phyloP scores from a whole-genome alignment of 2,888 invertebrate genomes.

The Azorinus chamasolen region DNA sequence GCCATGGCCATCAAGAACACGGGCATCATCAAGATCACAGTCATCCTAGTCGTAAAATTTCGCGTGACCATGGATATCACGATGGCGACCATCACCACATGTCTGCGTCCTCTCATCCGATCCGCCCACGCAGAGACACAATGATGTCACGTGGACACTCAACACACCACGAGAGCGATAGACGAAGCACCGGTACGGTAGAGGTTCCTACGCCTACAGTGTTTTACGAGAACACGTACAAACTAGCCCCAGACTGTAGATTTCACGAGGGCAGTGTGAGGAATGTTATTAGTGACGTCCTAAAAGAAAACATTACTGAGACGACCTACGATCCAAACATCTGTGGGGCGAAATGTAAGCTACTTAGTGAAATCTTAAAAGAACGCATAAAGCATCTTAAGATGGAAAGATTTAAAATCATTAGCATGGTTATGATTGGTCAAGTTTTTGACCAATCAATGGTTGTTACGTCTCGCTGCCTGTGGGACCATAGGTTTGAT shows the following conservation, averaged over 20 bases:
- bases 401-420: slow-evolving; percentile 76
- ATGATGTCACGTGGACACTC: slow-evolving; percentile 58
- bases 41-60: neutral
- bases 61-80: slow-evolving; percentile 50
- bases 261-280: slow-evolving; percentile 67
- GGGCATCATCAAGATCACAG: no score
- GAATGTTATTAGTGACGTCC: slow-evolving; percentile 69
- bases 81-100: slow-evolving; percentile 62
- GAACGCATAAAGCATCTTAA: slow-evolving; percentile 75
- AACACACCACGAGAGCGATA: slow-evolving; percentile 41
- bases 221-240: slow-evolving; percentile 80
- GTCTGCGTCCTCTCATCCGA: slow-evolving; percentile 57
- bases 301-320: slow-evolving; percentile 74
- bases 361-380: slow-evolving; percentile 78
- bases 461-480: slow-evolving; percentile 76
- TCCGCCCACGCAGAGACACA: slow-evolving; percentile 72
- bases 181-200: slow-evolving; percentile 62
- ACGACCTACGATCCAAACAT: slow-evolving; percentile 68
- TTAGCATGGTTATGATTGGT: slow-evolving; percentile 76
- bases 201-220: slow-evolving; percentile 55
- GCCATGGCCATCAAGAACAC: no score
- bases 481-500: slow-evolving; percentile 79
- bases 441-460: slow-evolving; percentile 74
- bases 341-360: slow-evolving; percentile 72
- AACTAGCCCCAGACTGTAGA: slow-evolving; percentile 73